Evolutionary conservation across 64 coral and sea anemone genomes (phyloP), one percentile per base, ranked within the genome.

Genomic region (Catalaphyllia jardinei): DNA sequence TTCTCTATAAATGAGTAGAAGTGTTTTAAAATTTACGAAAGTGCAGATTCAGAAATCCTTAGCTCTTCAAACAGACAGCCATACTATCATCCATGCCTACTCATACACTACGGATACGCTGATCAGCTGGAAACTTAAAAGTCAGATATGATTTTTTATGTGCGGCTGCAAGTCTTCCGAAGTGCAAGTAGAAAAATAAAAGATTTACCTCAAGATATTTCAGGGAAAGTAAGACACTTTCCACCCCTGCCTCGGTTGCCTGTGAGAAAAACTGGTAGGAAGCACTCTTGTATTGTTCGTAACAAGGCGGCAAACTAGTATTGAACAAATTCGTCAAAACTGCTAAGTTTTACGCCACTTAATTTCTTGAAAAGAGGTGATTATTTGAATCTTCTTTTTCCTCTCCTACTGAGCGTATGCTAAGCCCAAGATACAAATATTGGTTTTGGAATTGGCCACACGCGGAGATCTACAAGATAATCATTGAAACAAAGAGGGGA

Each of bases 391-490:
- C 65, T 29, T 55, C 16, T 19, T 30, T 35, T 61, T 31, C 24
- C 55, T 82, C 79, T 15, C 60, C 55, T 38, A 63, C 50, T 20
- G 30, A 10, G 60, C 79, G 60, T 62, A 82, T 33, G 79, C 51
- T 62, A 64, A 80, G 78, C 28, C n/a, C 33, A 31, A 29, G 18
- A 29, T 20, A 82, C 65, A 82, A 82, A 63, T 28, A 82, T 63
- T 35, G 79, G 27, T 82, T 38, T 82, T 17, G 51, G 20, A 42
- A 67, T 42, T 46, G 60, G 31, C 80, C 80, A 46, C 80, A 83
- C 33, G 80, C 31, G 20, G 80, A 46, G 80, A 16, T 46, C 80
- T 61, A 60, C 80, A 12, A 83, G 60, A 83, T 83, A 67, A 67
- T 19, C 27, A 14, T 9, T 64, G 1, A 33, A 82, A 64, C 30